A percentile compares a stretch with the other conserved stretches of the same genome.
phyloP scores from a whole-genome alignment of 2,888 invertebrate species.

The Dicroscelio sp. region DNA sequence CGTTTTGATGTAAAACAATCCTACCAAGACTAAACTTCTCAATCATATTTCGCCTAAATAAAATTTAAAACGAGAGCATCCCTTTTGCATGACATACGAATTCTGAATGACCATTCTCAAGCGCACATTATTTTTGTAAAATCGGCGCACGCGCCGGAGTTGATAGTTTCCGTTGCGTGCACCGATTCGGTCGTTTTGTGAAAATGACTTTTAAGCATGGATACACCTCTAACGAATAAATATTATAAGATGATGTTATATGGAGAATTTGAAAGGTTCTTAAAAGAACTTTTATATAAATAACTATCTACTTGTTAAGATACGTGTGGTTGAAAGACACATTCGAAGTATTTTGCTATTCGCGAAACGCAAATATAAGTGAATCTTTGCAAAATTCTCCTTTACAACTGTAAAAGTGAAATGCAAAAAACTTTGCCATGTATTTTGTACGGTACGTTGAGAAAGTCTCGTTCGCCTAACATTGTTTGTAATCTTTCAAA shows the following conservation, averaged over 20 bases:
- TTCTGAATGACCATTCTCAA: conserved; percentile 48
- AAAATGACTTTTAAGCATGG: too few relatives aligned
- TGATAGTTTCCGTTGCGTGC: conserved; percentile 7
- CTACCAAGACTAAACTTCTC: too few relatives aligned
- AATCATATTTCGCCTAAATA: too few relatives aligned
- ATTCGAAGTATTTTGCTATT: conserved; percentile 54
- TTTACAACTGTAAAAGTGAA: too few relatives aligned
- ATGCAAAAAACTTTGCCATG: conserved; percentile 56
- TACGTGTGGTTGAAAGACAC: conserved; percentile 30
- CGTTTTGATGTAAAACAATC: too few relatives aligned
- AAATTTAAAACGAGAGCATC: conserved; percentile 19
- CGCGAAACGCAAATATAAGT: too few relatives aligned
- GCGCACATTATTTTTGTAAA: conserved; percentile 76
- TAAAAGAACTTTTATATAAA: conserved; percentile 67
- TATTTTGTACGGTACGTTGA: conserved; percentile 49
- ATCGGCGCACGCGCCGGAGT: conserved; percentile 5
- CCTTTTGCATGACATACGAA: conserved; percentile 7
- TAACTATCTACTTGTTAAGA: conserved; percentile 58
- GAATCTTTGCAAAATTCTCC: too few relatives aligned
- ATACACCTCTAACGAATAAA: too few relatives aligned
- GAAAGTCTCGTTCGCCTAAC: conserved; percentile 57
- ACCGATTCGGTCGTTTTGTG: too few relatives aligned
- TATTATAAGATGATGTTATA: conserved; percentile 46
- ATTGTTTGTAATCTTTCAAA: conserved; percentile 28
- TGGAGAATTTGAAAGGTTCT: conserved; percentile 43